Conservation (phyloP, 2,888 invertebrate species). For the Cryptocheilus praepositus region DNA sequence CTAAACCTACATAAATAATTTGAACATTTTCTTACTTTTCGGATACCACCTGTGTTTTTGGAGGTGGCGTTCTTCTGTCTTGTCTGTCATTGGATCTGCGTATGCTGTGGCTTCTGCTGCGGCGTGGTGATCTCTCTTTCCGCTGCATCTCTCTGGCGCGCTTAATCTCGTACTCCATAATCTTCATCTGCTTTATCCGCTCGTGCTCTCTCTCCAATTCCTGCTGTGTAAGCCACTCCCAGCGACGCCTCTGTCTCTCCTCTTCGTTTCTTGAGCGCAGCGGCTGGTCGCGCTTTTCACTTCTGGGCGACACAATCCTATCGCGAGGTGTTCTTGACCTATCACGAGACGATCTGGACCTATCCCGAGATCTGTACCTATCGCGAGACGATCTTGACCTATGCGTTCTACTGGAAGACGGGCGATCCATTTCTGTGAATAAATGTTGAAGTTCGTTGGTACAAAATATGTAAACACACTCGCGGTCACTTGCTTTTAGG, state of each 20-base stretch:
- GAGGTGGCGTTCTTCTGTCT: conserved; percentile 23
- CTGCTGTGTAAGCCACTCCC: conserved; percentile 56
- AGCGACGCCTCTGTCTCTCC: conserved; percentile 49
- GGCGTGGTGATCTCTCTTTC: conserved; percentile 13
- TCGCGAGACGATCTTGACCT: too few species aligned
- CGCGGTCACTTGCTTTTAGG: too few species aligned
- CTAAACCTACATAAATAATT: neutral
- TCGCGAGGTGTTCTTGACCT: too few species aligned
- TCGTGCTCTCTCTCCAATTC: conserved; percentile 52
- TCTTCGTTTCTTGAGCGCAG: conserved; percentile 41
- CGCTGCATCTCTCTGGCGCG: conserved; percentile 29
- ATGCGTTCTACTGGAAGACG: neutral
- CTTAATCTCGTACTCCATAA: conserved; percentile 52
- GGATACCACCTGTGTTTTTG: conserved; percentile 17
- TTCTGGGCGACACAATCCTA: too few species aligned
- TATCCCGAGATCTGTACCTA: too few species aligned
- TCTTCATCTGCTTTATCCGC: conserved; percentile 52
- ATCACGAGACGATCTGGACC: too few species aligned
- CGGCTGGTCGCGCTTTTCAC: neutral
- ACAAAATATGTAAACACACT: too few species aligned
- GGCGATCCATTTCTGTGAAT: too few species aligned
- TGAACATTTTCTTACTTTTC: conserved; percentile 34
- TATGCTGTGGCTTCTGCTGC: conserved; percentile 28
- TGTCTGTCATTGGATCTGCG: conserved; percentile 33
- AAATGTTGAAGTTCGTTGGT: too few species aligned